phyloP scores from a whole-genome alignment of 2,888 invertebrate genomes.

The Papilio demoleus region DNA sequence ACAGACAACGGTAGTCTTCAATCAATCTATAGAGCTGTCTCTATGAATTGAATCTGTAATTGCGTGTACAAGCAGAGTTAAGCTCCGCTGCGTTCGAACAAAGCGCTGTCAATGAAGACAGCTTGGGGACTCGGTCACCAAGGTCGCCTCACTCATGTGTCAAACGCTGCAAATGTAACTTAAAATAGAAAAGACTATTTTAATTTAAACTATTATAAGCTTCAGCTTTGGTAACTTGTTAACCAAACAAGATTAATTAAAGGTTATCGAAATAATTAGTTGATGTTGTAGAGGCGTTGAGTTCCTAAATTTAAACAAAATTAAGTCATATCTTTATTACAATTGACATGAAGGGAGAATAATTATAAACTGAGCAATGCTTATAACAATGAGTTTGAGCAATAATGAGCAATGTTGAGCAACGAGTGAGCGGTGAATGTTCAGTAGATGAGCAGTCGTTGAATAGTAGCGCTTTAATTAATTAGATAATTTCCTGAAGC shows the following conservation, averaged over 20 bases:
- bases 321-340: slow-evolving; percentile 9
- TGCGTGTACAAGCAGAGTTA: slow-evolving; percentile 4
- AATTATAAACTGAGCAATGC: slow-evolving; percentile 3
- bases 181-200: not conserved
- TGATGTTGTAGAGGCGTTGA: not conserved
- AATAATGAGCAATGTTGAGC: not conserved
- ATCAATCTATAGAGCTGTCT: not conserved
- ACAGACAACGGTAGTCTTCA: not conserved
- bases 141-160: not conserved
- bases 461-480: slow-evolving; percentile 18
- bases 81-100: slow-evolving; percentile 3
- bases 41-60: slow-evolving; percentile 3
- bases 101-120: not conserved
- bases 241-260: no score
- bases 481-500: slow-evolving; percentile 31
- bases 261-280: no score
- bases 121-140: not conserved
- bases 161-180: not conserved
- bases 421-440: no score
- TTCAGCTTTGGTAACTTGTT: no score
- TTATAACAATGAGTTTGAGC: not conserved
- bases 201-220: no score
- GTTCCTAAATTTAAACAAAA: slow-evolving; percentile 3
- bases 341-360: slow-evolving; percentile 15
- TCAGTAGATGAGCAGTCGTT: not conserved